A percentile compares a stretch with the other conserved stretches of the same genome.
These are phyloP conservation scores for Melieria crassipennis DNA, from an alignment of 2,888 invertebrate species.

Conservation along the genomic window DNA sequence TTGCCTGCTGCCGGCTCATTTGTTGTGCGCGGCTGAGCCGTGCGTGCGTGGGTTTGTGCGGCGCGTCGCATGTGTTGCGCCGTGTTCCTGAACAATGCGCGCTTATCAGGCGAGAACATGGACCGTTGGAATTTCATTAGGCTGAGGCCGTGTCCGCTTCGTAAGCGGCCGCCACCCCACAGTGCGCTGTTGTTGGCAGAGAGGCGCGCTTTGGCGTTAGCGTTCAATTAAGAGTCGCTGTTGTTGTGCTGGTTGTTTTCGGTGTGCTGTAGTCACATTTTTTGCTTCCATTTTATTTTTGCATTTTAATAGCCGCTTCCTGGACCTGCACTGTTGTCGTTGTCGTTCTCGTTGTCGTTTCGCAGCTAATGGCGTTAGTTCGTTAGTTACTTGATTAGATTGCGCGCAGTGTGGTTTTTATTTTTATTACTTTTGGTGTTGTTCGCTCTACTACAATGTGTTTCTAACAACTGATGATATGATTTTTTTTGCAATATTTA, in stretches of 20 bases:
- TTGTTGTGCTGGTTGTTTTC: background rate
- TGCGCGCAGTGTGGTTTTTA: constrained; percentile 22
- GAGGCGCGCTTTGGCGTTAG: background rate
- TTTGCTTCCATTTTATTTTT: background rate
- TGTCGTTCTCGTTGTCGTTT: background rate
- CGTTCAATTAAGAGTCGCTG: background rate
- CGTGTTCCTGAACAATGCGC: constrained; percentile 52
- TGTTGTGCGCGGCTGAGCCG: constrained; percentile 3
- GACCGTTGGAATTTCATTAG: constrained; percentile 56
- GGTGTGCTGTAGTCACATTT: background rate
- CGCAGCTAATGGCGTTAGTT: constrained; percentile 53
- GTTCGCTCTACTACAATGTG: no score
- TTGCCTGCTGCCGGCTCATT: constrained; percentile 25
- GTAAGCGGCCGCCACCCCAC: no score
- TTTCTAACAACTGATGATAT: no score
- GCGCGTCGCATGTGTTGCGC: constrained; percentile 23
- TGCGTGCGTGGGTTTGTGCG: background rate
- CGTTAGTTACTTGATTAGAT: constrained; percentile 56
- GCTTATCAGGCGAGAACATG: constrained; percentile 61
- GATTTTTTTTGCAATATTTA: no score
- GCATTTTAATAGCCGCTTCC: constrained; percentile 43
- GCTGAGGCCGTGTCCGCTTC: constrained; percentile 30
- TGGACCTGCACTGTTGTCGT: no score
- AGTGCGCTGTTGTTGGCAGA: background rate
- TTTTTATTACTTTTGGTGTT: constrained; percentile 30